Percentiles rank a stretch among this genome's conserved stretches.
These are phyloP conservation scores for Ditula angustiorana DNA, from an alignment of 2,888 invertebrate species.

Conservation along the genomic window DNA sequence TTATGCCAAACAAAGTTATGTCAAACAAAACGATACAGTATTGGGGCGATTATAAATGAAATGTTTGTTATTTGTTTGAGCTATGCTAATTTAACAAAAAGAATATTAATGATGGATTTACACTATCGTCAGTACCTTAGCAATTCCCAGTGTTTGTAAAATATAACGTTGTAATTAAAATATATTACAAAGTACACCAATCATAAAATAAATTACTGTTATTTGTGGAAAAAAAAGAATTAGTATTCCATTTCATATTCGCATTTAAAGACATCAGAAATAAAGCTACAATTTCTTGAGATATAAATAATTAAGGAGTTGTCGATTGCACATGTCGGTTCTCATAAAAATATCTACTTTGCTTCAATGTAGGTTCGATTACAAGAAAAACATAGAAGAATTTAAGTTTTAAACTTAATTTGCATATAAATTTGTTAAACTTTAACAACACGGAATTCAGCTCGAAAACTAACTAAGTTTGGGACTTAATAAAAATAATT, in stretches of 20 bases:
- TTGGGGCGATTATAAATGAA: no score
- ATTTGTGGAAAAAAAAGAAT: not conserved
- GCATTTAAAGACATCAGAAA: not conserved
- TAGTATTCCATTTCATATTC: not conserved
- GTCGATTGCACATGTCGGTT: slow-evolving; percentile 12
- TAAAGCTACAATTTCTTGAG: not conserved
- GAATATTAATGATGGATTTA: no score
- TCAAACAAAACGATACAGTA: no score
- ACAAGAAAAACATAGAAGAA: not conserved
- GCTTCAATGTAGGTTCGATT: not conserved
- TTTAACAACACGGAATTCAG: not conserved
- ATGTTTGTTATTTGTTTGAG: no score
- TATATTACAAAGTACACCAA: not conserved
- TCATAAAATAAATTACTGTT: not conserved
- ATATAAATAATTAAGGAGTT: slow-evolving; percentile 2
- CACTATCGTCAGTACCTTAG: no score
- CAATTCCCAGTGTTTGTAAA: no score
- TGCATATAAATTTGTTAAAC: not conserved
- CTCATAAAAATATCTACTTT: not conserved
- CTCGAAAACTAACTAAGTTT: no score
- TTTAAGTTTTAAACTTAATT: not conserved
- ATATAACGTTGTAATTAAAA: not conserved
- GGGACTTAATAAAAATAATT: no score
- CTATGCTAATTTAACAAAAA: no score
- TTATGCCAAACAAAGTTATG: no score